Evolutionary conservation across 2,888 invertebrate species (phyloP).

Genomic region (Geotrupes spiniger): DNA sequence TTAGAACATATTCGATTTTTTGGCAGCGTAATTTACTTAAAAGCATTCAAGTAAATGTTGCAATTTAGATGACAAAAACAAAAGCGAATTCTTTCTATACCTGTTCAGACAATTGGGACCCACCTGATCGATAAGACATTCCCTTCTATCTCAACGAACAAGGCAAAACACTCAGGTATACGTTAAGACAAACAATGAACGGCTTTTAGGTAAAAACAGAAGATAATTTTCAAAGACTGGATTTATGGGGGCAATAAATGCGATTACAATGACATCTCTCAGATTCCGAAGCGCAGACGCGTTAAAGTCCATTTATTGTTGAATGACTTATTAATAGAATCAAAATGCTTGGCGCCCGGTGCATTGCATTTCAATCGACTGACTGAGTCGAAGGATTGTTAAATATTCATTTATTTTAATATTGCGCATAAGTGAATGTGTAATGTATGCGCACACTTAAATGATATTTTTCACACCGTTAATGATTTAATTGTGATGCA

Average conservation of each 20-base stretch:
- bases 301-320: neutral
- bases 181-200: neutral
- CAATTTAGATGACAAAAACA: too few species aligned
- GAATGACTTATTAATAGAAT: constrained; percentile 3
- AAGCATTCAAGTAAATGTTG: too few species aligned
- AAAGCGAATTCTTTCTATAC: neutral
- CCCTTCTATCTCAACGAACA: neutral
- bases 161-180: constrained; percentile 4
- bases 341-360: neutral
- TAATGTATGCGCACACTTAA: too few species aligned
- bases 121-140: constrained; percentile 2
- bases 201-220: too few species aligned
- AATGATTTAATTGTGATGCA: too few species aligned
- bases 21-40: too few species aligned
- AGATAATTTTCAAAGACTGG: neutral
- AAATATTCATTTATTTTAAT: too few species aligned
- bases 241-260: constrained; percentile 4
- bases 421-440: too few species aligned
- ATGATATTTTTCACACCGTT: too few species aligned
- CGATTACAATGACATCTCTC: constrained; percentile 2
- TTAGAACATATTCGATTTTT: too few species aligned
- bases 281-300: neutral
- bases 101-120: neutral
- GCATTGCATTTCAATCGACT: too few species aligned
- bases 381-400: too few species aligned